These are phyloP conservation scores for Drosophila kurseongensis DNA, from an alignment of 1,140 invertebrate species.

Conservation along the genomic window DNA sequence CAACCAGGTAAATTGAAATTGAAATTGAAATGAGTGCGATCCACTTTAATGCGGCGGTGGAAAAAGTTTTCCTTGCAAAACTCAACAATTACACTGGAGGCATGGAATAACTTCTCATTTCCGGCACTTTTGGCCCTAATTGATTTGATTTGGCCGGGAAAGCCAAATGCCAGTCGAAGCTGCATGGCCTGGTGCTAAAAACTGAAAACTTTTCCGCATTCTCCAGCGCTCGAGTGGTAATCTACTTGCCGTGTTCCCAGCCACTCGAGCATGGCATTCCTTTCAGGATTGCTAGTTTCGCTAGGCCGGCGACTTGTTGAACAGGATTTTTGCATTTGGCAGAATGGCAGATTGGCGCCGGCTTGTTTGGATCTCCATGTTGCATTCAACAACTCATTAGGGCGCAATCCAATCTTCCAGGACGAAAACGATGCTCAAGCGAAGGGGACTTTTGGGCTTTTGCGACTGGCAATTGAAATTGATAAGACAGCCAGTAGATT, in stretches of 20 bases:
- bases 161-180: constrained; percentile 8
- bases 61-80: constrained; percentile 25
- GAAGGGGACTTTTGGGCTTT: constrained; percentile 12
- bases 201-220: constrained; percentile 22
- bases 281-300: background rate
- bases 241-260: constrained; percentile 45
- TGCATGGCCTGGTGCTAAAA: background rate
- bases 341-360: background rate
- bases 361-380: constrained; percentile 9
- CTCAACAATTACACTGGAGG: constrained; percentile 56
- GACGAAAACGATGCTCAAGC: background rate
- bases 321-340: constrained; percentile 72
- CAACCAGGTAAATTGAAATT: constrained; percentile 74
- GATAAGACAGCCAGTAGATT: constrained; percentile 61
- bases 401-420: constrained; percentile 51
- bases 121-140: constrained; percentile 58
- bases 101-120: constrained; percentile 76
- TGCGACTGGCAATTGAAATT: constrained; percentile 62
- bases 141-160: constrained; percentile 57
- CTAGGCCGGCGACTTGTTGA: constrained; percentile 45
- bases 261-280: constrained; percentile 15
- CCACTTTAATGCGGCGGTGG: constrained; percentile 58
- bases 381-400: constrained; percentile 74
- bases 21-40: constrained; percentile 71
- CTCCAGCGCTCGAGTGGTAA: constrained; percentile 20